A percentile compares a stretch with the other conserved stretches of the same genome.
Conservation (phyloP, 2,888 invertebrate species). For the Lasiommata megera region DNA sequence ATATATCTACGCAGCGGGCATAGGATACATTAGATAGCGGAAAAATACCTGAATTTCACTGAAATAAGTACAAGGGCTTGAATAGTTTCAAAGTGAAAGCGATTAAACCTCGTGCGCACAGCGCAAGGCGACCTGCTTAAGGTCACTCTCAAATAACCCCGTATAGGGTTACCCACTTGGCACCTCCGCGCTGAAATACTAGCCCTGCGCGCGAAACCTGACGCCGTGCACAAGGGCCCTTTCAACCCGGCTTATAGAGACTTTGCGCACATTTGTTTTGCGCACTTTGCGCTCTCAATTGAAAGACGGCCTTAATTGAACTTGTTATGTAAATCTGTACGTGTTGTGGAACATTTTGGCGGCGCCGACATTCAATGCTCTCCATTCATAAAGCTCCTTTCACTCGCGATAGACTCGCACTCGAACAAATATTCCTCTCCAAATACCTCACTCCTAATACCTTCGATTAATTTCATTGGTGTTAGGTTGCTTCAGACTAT, state of each 20-base stretch:
- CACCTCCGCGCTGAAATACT: constrained; percentile 35
- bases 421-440: too few relatives aligned
- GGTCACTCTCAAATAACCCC: constrained; percentile 19
- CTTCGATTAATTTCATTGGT: too few relatives aligned
- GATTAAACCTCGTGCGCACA: not conserved
- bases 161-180: constrained; percentile 30
- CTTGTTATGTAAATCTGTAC: constrained; percentile 3
- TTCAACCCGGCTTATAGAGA: constrained; percentile 14
- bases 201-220: constrained; percentile 25
- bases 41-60: too few relatives aligned
- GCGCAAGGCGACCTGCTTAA: constrained; percentile 26
- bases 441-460: too few relatives aligned
- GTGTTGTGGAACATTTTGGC: constrained; percentile 3
- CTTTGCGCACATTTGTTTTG: constrained; percentile 20
- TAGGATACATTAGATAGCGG: too few relatives aligned
- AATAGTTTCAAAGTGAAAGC: not conserved
- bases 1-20: too few relatives aligned
- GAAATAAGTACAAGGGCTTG: not conserved
- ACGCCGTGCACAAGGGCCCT: constrained; percentile 25
- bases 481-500: too few relatives aligned
- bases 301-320: constrained; percentile 17
- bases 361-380: constrained; percentile 2
- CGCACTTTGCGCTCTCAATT: constrained; percentile 1
- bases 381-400: not conserved
- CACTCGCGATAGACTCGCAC: not conserved